Evolutionary conservation across 1,140 invertebrate species (phyloP), one percentile per base, ranked within the genome.

Genomic region (Eufriesea mexicana): DNA sequence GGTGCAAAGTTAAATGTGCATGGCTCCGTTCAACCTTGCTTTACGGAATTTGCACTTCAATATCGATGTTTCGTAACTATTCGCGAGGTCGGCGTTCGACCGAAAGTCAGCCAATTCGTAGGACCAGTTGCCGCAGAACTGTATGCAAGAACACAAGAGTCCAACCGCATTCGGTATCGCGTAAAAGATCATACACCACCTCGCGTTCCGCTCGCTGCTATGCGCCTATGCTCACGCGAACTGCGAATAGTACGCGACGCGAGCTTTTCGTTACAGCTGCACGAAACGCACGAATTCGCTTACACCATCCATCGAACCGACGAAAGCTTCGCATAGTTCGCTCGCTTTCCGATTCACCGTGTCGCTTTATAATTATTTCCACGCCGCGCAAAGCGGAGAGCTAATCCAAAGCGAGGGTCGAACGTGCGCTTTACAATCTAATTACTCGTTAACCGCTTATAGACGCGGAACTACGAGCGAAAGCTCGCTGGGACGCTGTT

Each of bases 1-100:
- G 80, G 71, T 85, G 80, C 72, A 70, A 83, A 79, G 75, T 74
- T 76, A 76, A 87, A 86, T 79, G 76, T 66, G 57, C 76, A 23
- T n/a, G n/a, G 64, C 49, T 73, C 47, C 55, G 83, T 66, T 86
- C 54, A 20, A 55, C 47, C 68, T 59, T 51, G 59, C 62, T 68
- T 85, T 61, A 79, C 64, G 76, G 72, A 86, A 71, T 84, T 86
- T 83, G 75, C 74, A 55, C 85, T 83, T 79, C 45, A 45, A 59
- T 77, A 64, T 86, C 73, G 57, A 73, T 70, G 71, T 71, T 42
- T 55, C 57, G 25, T 25, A 35, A 25, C 57, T 14, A 20, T 72
- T 45, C 62, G 49, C 20, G 23, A 23, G 14, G 8, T 12, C 55
- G 2, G 49, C n/a, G 20, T 16, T 23, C 55, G 18, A 72, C 23